Evolutionary conservation across 2,797 vertebrate genomes (phyloP), one percentile per base, ranked within the genome.

Genomic region (Coregonus ussuriensis): DNA sequence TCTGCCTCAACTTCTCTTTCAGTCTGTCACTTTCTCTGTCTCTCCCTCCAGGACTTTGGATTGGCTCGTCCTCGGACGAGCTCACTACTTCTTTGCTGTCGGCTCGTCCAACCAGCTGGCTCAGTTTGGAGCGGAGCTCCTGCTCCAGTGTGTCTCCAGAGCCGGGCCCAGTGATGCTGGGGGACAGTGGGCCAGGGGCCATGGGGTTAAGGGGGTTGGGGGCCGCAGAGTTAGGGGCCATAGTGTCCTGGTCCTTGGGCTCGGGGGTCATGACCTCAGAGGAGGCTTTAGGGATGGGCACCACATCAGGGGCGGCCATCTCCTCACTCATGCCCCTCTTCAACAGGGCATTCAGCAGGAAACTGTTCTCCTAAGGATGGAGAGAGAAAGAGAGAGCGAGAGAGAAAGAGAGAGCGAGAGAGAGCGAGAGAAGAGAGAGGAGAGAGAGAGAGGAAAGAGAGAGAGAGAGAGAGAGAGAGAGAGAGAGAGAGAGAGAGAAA

Each of bases 1-100:
- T 89, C 3, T 79, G 80, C 68, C 83, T 80, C 0, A 69, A 29
- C 68, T 70, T 84, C 66, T 88, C 85, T 53, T 14, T 78, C 77
- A 66, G 82, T 73, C 81, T 80, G 74, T 88, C 78, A 11, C 82
- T 84, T 62, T 85, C 83, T 1, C 74, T 71, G 74, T 54, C 77
- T 88, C 74, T 83, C 62, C 14, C 82, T 3, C 7, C 74, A 1
- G 79, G 66, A 67, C 59, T 80, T 53, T 78, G 80, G 4, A 74
- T n/a, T 21, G 72, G 14, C 71, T 93, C 96, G 21, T 98, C 97
- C 52, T 96, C 95, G 0, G 96, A 96, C 3, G 96, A 96, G 9
- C 90, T 80, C 83, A 83, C 91, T 16, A 56, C 15, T 75, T 96
- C 96, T 85, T 93, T 96, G 86, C 96, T 95, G 66, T 93, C 95